Evolutionary conservation across 1,140 invertebrate genomes (phyloP).

Genomic region (Cecropterus lyciades): DNA sequence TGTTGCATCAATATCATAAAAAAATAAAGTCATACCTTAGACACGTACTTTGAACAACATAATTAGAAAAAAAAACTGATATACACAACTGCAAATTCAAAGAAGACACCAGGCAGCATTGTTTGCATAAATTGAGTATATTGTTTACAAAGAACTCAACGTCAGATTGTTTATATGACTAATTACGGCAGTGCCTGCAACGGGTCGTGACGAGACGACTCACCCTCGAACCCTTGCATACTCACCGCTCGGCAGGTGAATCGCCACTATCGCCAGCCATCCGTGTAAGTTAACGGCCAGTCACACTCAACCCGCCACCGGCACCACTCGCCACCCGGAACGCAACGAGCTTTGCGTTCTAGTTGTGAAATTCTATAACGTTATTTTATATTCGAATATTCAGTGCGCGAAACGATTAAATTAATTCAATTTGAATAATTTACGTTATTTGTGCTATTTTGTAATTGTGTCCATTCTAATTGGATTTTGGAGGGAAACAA

Average conservation of each 20-base stretch:
- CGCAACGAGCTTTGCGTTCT: constrained; percentile 40
- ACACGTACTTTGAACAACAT: too few relatives aligned
- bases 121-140: not conserved
- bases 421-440: constrained; percentile 16
- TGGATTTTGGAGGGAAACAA: constrained; percentile 28
- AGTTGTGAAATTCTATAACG: constrained; percentile 35
- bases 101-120: not conserved
- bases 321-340: constrained; percentile 26
- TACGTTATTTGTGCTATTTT: constrained; percentile 20
- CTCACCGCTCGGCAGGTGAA: constrained; percentile 20
- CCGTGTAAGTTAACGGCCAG: constrained; percentile 28
- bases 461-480: constrained; percentile 20
- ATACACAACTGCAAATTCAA: not conserved
- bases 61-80: too few relatives aligned
- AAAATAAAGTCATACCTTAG: too few relatives aligned
- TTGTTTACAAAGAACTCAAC: constrained; percentile 17
- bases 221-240: constrained; percentile 23
- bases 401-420: constrained; percentile 31
- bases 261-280: constrained; percentile 37
- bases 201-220: constrained; percentile 27
- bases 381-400: constrained; percentile 27
- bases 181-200: constrained; percentile 31
- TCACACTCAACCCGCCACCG: constrained; percentile 27
- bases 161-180: constrained; percentile 13
- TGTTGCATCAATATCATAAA: too few relatives aligned